phyloP scores from a whole-genome alignment of 2,888 invertebrate species.

The Orchesella flavescens region DNA sequence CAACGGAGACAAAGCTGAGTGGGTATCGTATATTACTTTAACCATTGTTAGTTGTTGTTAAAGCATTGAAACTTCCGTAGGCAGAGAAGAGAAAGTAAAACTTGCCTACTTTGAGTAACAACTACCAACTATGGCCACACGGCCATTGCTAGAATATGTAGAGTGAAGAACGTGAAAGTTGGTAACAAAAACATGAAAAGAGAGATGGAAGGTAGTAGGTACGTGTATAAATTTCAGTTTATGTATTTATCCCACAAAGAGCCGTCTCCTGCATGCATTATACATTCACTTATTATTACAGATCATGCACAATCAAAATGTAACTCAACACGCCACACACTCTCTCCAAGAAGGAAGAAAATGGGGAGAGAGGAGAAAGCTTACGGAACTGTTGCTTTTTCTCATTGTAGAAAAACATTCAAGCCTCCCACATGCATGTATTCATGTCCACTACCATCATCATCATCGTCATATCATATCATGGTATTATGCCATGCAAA shows the following conservation, averaged over 20 bases:
- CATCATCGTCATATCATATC: not conserved
- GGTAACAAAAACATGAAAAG: not conserved
- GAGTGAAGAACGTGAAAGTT: slow-evolving; percentile 7
- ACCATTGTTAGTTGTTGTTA: not conserved
- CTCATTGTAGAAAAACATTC: slow-evolving; percentile 2
- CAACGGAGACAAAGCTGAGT: not conserved
- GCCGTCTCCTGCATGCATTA: slow-evolving; percentile 40
- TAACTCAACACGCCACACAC: not conserved
- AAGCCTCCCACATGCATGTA: not conserved
- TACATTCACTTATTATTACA: slow-evolving; percentile 50
- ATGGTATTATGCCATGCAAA: not conserved
- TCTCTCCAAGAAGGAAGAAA: too few relatives aligned
- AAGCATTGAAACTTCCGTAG: not conserved
- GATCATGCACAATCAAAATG: slow-evolving; percentile 25
- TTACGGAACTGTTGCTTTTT: slow-evolving; percentile 47
- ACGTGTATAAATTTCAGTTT: slow-evolving; percentile 35
- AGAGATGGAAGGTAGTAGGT: not conserved
- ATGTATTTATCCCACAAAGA: slow-evolving; percentile 42
- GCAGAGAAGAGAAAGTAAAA: not conserved
- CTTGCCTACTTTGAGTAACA: not conserved
- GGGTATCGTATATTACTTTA: not conserved
- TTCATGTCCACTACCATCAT: not conserved
- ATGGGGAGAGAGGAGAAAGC: slow-evolving; percentile 27
- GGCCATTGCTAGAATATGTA: not conserved
- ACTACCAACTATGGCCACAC: not conserved